These are phyloP conservation scores for Bombyx mandarina DNA, from an alignment of 1,140 invertebrate species.

Conservation along the genomic window DNA sequence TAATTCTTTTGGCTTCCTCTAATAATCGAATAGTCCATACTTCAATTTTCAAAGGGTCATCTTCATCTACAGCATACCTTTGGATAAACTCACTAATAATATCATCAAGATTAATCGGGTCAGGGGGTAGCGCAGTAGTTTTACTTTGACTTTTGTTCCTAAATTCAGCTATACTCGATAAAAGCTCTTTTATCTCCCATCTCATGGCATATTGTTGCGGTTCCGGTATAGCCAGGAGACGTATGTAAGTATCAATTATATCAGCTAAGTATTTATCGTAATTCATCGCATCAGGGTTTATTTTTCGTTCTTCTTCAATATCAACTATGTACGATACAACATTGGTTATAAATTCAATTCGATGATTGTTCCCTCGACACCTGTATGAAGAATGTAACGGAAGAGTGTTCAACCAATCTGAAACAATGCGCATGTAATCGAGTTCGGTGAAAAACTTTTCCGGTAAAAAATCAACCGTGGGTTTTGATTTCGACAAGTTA, in stretches of 20 bases:
- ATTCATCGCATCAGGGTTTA: constrained; percentile 14
- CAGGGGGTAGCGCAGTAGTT: background rate
- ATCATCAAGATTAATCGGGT: constrained; percentile 11
- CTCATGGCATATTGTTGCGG: constrained; percentile 8
- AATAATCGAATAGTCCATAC: constrained; percentile 20
- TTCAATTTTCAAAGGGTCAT: constrained; percentile 28
- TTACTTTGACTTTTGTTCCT: constrained; percentile 1
- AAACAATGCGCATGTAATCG: constrained; percentile 29
- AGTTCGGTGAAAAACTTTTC: constrained; percentile 23
- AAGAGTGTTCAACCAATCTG: constrained; percentile 30
- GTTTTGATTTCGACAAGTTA: constrained; percentile 11
- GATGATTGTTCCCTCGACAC: constrained; percentile 12
- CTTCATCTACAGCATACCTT: constrained; percentile 15
- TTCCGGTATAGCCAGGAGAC: constrained; percentile 13
- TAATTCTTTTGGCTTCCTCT: constrained; percentile 25
- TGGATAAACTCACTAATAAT: constrained; percentile 27
- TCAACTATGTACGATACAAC: constrained; percentile 28
- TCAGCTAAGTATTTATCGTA: constrained; percentile 20
- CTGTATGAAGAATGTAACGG: constrained; percentile 25
- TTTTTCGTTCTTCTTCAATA: constrained; percentile 20
- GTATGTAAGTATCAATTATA: constrained; percentile 10
- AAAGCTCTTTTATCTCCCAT: constrained; percentile 15
- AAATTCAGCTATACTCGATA: constrained; percentile 13
- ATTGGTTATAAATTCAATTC: constrained; percentile 23
- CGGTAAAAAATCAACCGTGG: constrained; percentile 8